These are phyloP conservation scores for Drosophila tripunctata DNA, from an alignment of 2,888 invertebrate genomes.

Conservation along the genomic window DNA sequence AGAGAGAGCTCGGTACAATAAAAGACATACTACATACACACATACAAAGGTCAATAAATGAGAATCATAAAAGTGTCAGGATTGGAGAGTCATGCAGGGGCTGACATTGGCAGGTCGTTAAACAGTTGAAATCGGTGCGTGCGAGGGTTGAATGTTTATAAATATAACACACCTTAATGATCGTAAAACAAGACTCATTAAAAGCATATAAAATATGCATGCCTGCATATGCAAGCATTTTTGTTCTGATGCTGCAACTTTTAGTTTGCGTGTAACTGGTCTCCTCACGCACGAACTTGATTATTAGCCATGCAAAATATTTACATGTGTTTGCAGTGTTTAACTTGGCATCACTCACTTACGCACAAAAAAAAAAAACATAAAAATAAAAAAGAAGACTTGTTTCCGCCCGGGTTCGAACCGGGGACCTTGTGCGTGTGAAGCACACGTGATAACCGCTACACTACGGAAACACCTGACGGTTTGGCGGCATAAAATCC, in stretches of 20 bases:
- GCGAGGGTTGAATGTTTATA: slow-evolving; percentile 67
- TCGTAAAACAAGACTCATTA: slow-evolving; percentile 66
- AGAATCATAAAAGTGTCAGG: slow-evolving; percentile 57
- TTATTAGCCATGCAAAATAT: slow-evolving; percentile 21
- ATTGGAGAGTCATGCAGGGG: slow-evolving; percentile 35
- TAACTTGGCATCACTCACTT: slow-evolving; percentile 13
- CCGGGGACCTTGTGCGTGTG: slow-evolving; percentile 84
- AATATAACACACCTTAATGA: slow-evolving; percentile 56
- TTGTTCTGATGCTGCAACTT: slow-evolving; percentile 8
- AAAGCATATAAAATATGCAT: slow-evolving; percentile 54
- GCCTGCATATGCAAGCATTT: not conserved
- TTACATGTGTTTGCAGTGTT: slow-evolving; percentile 33
- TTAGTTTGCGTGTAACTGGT: slow-evolving; percentile 28
- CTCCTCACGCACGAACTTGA: slow-evolving; percentile 50
- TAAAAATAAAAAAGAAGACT: not conserved
- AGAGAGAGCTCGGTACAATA: slow-evolving; percentile 35
- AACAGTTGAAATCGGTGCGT: slow-evolving; percentile 57
- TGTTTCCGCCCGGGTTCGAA: slow-evolving; percentile 84
- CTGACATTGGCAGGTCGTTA: slow-evolving; percentile 68
- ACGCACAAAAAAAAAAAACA: not conserved
- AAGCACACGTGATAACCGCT: slow-evolving; percentile 84
- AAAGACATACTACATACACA: too few relatives aligned
- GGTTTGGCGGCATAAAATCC: slow-evolving; percentile 16
- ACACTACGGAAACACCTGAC: slow-evolving; percentile 82
- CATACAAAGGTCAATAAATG: slow-evolving; percentile 46